Evolutionary conservation across 2,797 vertebrate species (phyloP).

Genomic region (Sylvia borin): DNA sequence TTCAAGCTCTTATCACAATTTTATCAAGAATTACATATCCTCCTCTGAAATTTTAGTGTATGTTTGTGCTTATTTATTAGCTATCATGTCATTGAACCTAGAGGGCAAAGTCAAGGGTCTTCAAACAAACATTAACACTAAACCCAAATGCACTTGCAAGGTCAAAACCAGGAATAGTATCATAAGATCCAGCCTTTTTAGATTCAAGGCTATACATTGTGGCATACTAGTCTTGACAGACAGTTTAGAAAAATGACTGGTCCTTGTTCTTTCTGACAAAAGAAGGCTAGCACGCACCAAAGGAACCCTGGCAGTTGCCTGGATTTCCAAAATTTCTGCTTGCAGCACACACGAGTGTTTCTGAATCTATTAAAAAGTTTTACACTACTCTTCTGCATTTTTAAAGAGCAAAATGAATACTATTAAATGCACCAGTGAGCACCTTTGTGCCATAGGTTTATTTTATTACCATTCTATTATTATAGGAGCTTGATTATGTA

Average conservation of each 20-base stretch:
- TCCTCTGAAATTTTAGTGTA: neutral
- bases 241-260: neutral
- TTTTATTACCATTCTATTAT: neutral
- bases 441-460: neutral
- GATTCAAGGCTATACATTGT: neutral
- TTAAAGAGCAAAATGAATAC: neutral
- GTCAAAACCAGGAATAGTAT: neutral
- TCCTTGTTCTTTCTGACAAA: neutral
- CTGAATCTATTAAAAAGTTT: neutral
- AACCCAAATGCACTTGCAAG: neutral
- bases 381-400: neutral
- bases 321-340: neutral
- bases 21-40: neutral
- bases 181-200: neutral
- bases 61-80: neutral
- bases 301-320: neutral
- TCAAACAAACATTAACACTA: neutral
- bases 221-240: neutral
- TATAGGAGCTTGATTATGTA: neutral
- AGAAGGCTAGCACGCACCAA: neutral
- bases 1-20: neutral
- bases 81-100: rapidly evolving
- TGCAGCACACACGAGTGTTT: neutral
- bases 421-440: neutral
- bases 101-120: neutral